Evolutionary conservation across 2,888 invertebrate genomes (phyloP).

Genomic region (Apoda limacodes): DNA sequence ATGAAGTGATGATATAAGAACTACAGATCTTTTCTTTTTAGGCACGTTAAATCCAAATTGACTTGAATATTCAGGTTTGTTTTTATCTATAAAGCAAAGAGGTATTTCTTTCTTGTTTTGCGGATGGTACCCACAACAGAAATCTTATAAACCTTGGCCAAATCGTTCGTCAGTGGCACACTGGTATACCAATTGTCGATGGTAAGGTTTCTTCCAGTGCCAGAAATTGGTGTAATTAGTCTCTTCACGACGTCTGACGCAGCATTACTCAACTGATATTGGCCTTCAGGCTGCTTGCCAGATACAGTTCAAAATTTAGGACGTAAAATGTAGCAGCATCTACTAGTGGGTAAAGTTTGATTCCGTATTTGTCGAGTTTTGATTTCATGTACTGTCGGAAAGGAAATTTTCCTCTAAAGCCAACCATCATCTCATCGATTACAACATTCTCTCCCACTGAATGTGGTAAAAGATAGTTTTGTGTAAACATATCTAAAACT

Average conservation of each 20-base stretch:
- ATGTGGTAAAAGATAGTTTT: conserved; percentile 16
- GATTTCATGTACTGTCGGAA: no score
- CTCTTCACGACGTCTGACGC: conserved; percentile 23
- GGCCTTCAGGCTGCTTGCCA: conserved; percentile 24
- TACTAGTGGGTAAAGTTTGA: no score
- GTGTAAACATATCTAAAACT: conserved; percentile 17
- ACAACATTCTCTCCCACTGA: conserved; percentile 19
- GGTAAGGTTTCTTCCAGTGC: conserved; percentile 24
- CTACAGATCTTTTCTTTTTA: no score
- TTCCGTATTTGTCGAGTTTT: no score
- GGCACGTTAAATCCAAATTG: no score
- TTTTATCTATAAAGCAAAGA: conserved; percentile 14
- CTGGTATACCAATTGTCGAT: conserved; percentile 26
- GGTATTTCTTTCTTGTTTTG: conserved; percentile 21
- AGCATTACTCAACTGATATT: conserved; percentile 22
- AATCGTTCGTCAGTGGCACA: conserved; percentile 20
- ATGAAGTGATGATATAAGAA: no score
- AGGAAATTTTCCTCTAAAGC: no score
- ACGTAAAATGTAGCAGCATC: conserved; percentile 21
- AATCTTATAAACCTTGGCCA: conserved; percentile 18
- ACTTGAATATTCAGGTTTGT: conserved; percentile 12
- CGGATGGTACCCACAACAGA: conserved; percentile 19
- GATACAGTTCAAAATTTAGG: conserved; percentile 25
- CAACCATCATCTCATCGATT: conserved; percentile 23
- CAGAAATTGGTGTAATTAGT: conserved; percentile 23